Evolutionary conservation across 1,140 invertebrate species (phyloP).

Genomic region (Rhyzopertha dominica): DNA sequence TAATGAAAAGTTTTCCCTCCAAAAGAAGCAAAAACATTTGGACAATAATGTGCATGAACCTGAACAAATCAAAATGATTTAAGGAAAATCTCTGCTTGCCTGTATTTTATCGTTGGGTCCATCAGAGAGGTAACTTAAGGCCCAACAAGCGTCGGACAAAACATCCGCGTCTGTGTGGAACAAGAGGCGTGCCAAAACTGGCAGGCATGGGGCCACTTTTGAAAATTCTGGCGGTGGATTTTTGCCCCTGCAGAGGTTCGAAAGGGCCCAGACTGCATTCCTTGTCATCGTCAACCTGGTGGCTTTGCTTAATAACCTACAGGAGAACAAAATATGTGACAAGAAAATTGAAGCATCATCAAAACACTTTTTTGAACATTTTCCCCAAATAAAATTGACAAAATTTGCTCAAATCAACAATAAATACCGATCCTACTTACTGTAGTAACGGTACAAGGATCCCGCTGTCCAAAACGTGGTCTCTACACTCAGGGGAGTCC

Average conservation of each 20-base stretch:
- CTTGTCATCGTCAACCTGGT: conserved; percentile 85
- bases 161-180: conserved; percentile 90
- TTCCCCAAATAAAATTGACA: too few species aligned
- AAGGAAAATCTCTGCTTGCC: conserved; percentile 37
- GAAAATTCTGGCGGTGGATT: conserved; percentile 92
- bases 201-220: conserved; percentile 79
- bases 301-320: conserved; percentile 75
- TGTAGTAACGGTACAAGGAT: conserved; percentile 84
- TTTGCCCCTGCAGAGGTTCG: conserved; percentile 94
- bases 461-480: conserved; percentile 81
- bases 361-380: too few species aligned
- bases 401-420: not conserved
- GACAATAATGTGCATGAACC: too few species aligned
- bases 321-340: conserved; percentile 25
- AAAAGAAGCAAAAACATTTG: too few species aligned
- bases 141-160: conserved; percentile 93
- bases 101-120: conserved; percentile 98
- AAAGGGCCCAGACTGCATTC: conserved; percentile 97
- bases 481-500: conserved; percentile 87
- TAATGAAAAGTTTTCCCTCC: too few species aligned
- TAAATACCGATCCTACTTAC: conserved; percentile 53
- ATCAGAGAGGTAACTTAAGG: conserved; percentile 89
- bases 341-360: not conserved
- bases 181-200: conserved; percentile 79
- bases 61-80: too few species aligned